Evolutionary conservation across 2,113 vertebrate genomes (phyloP).

Genomic region (Malurus melanocephalus): DNA sequence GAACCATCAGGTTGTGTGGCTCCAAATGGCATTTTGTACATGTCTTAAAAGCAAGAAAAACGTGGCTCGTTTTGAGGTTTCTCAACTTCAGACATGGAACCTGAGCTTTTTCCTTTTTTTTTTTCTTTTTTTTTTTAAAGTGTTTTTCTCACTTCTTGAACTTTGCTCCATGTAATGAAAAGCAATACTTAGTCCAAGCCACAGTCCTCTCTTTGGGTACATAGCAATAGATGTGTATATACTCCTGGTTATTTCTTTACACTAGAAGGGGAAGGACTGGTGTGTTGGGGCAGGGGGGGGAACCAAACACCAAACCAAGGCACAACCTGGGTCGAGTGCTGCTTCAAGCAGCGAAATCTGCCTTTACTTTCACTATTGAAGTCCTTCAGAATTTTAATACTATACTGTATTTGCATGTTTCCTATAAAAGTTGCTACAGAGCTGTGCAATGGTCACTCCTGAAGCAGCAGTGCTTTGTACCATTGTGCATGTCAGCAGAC

Average conservation of each 20-base stretch:
- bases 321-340: background rate
- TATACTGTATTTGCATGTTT: slow-evolving; percentile 31
- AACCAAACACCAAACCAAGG: background rate
- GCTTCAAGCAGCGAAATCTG: slow-evolving; percentile 6
- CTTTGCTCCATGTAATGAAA: slow-evolving; percentile 65
- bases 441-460: slow-evolving; percentile 14
- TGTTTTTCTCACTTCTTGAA: slow-evolving; percentile 50
- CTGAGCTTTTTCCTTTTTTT: slow-evolving; percentile 60
- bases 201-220: slow-evolving; percentile 70
- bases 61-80: slow-evolving; percentile 68
- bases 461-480: slow-evolving; percentile 19
- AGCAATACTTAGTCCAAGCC: slow-evolving; percentile 76
- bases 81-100: slow-evolving; percentile 69
- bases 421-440: slow-evolving; percentile 24
- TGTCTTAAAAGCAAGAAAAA: slow-evolving; percentile 74
- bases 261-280: slow-evolving; percentile 20
- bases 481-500: slow-evolving; percentile 56
- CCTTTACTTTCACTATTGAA: background rate
- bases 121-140: background rate
- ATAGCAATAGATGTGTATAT: slow-evolving; percentile 73
- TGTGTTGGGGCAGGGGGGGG: background rate
- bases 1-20: slow-evolving; percentile 87
- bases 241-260: slow-evolving; percentile 46
- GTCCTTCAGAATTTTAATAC: slow-evolving; percentile 3
- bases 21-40: slow-evolving; percentile 76